Percentiles rank a stretch among this genome's conserved stretches.
Evolutionary conservation across 2,797 vertebrate genomes (phyloP).

Genomic region (Parauchenoglanis ngamensis): DNA sequence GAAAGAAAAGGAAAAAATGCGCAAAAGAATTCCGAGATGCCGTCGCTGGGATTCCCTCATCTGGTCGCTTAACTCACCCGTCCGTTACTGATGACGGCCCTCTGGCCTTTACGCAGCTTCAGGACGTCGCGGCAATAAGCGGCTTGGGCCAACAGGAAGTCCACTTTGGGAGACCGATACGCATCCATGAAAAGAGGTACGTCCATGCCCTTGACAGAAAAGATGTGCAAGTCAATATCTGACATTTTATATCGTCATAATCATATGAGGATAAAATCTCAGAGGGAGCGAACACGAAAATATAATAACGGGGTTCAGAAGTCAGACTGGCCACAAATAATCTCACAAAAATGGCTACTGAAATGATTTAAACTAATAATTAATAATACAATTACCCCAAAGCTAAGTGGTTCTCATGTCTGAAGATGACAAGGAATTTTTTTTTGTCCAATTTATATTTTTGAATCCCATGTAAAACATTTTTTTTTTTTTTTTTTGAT

Average conservation of each 20-base stretch:
- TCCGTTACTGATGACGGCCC: slow-evolving; percentile 94
- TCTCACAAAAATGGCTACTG: too few relatives aligned
- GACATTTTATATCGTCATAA: neutral
- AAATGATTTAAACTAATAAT: too few relatives aligned
- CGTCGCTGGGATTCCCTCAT: neutral
- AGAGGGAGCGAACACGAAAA: too few relatives aligned
- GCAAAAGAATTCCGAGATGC: neutral
- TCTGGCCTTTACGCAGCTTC: slow-evolving; percentile 91
- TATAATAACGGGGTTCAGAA: neutral
- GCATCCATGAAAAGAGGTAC: slow-evolving; percentile 84
- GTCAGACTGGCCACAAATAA: neutral
- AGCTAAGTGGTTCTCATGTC: too few relatives aligned
- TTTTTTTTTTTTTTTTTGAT: neutral
- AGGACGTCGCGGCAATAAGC: slow-evolving; percentile 89
- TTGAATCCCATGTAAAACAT: too few relatives aligned
- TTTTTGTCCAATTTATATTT: too few relatives aligned
- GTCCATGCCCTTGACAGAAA: slow-evolving; percentile 88
- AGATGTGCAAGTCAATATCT: neutral
- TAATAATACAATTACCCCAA: too few relatives aligned
- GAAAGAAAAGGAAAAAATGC: neutral
- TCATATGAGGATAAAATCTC: neutral
- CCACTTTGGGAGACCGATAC: slow-evolving; percentile 82
- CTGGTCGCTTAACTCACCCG: slow-evolving; percentile 77
- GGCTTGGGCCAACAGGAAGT: slow-evolving; percentile 92
- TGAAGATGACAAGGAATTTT: too few relatives aligned